These are phyloP conservation scores for Chanos chanos DNA, from an alignment of 2,797 vertebrate species.

Conservation along the genomic window DNA sequence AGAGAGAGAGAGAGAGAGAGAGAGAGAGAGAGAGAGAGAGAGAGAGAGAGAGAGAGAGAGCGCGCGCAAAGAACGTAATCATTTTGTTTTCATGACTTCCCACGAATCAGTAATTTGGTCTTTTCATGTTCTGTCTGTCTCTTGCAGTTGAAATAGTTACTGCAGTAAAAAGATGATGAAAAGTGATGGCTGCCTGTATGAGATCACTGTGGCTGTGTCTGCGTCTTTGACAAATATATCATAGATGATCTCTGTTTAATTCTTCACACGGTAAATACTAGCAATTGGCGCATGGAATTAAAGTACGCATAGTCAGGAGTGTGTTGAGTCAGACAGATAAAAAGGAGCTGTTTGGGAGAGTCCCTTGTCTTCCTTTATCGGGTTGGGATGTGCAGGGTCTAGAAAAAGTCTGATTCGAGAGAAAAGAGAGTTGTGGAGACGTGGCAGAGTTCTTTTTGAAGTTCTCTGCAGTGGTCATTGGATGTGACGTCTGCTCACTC, in stretches of 20 bases:
- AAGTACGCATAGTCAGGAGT: too few relatives aligned
- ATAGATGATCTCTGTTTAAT: too few relatives aligned
- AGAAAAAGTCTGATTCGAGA: too few relatives aligned
- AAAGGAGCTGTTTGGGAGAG: too few relatives aligned
- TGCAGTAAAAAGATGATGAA: conserved; percentile 31
- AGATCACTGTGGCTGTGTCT: neutral
- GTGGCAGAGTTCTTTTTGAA: conserved; percentile 11
- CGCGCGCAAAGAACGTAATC: conserved; percentile 5
- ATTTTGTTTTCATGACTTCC: conserved; percentile 30
- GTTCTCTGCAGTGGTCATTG: neutral
- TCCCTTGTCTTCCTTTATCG: too few relatives aligned
- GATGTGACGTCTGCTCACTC: too few relatives aligned
- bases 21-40: neutral
- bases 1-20: conserved; percentile 8
- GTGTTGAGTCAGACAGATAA: too few relatives aligned
- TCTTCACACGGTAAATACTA: too few relatives aligned
- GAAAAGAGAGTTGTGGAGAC: neutral
- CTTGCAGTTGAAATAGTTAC: conserved; percentile 39
- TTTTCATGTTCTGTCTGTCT: conserved; percentile 36
- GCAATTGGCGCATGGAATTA: too few relatives aligned
- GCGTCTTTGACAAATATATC: too few relatives aligned
- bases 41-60: neutral
- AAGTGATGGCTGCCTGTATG: neutral
- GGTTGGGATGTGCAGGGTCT: too few relatives aligned
- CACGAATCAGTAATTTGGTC: conserved; percentile 38